Evolutionary conservation across 1,140 invertebrate genomes (phyloP), one percentile per base, ranked within the genome.

Genomic region (Papilio polytes): DNA sequence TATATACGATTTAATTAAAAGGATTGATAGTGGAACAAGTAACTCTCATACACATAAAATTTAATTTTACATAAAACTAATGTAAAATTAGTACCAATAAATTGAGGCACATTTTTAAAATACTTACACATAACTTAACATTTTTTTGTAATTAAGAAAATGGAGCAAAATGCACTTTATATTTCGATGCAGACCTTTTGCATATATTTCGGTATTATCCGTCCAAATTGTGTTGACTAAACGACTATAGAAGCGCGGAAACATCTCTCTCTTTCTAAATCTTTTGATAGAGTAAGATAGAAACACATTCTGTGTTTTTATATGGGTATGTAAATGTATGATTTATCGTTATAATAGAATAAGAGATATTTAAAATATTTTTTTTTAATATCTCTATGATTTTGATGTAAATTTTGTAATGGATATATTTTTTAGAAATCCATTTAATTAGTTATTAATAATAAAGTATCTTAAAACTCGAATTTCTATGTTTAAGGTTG

Each of bases 161-260:
- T 46, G n/a, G n/a, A 26, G 1, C 26, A 26, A 26, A 26, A 26
- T 26, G 26, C 26, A 26, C 26, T 26, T 26, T 26, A 41, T 8
- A 41, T 41, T 41, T 41, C 7, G 36, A 51, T 18, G 15, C 48
- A 15, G 18, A 15, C 15, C 18, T 56, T 81, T 22, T 74, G 22
- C 41, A 74, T 51, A 26, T 51, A n/a, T 63, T 81, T 63, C 9
- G 9, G 12, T 26, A 26, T 66, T 70, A 76, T 80, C 48, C 31
- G 70, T 80, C 31, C 63, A 76, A 77, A 51, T 77, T 77, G 48
- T 31, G 53, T 31, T 59, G 53, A 26, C 59, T 63, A 63, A 26
- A 26, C 22, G 22, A 63, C 59, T 20, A 59, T 9, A 41, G 36
- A 41, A 41, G 36, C 8, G 56, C 8, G 56, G n/a, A 22, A 59